These are phyloP conservation scores for Cryptophagus acutangulus DNA, from an alignment of 2,888 invertebrate genomes.

Conservation along the genomic window DNA sequence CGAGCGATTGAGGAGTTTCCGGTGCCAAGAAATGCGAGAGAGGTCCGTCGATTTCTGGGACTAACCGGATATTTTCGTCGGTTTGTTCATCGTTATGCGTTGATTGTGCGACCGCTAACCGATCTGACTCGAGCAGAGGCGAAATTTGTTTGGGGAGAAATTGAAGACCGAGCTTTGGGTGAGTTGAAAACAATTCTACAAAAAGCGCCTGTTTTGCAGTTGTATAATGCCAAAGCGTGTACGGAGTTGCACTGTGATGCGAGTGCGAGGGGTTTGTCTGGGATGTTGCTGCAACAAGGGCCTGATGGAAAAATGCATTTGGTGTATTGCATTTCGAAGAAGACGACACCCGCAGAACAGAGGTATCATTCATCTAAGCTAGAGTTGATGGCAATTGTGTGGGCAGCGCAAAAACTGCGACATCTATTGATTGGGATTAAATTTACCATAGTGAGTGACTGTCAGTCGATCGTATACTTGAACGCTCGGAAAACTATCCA, in stretches of 20 bases:
- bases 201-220: slow-evolving; percentile 19
- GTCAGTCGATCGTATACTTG: slow-evolving; percentile 28
- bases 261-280: slow-evolving; percentile 23
- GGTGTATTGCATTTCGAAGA: slow-evolving; percentile 28
- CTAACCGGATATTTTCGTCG: slow-evolving; percentile 22
- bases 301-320: slow-evolving; percentile 19
- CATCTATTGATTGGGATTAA: slow-evolving; percentile 26
- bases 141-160: slow-evolving; percentile 17
- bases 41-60: slow-evolving; percentile 24
- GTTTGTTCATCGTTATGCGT: slow-evolving; percentile 14
- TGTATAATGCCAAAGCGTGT: slow-evolving; percentile 16
- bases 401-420: slow-evolving; percentile 25
- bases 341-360: slow-evolving; percentile 26
- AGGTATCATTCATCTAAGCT: slow-evolving; percentile 29
- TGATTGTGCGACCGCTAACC: background rate
- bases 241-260: slow-evolving; percentile 25
- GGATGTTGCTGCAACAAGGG: slow-evolving; percentile 28
- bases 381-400: slow-evolving; percentile 31
- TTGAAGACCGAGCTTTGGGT: slow-evolving; percentile 11
- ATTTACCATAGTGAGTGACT: slow-evolving; percentile 32
- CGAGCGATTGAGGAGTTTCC: slow-evolving; percentile 11
- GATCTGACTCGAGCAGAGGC: background rate
- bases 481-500: slow-evolving; percentile 26
- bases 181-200: no score
- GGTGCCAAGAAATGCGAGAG: slow-evolving; percentile 13